Base-by-base conservation (phyloP, 2,113 vertebrate species). In the Apteryx mantelli region DNA sequence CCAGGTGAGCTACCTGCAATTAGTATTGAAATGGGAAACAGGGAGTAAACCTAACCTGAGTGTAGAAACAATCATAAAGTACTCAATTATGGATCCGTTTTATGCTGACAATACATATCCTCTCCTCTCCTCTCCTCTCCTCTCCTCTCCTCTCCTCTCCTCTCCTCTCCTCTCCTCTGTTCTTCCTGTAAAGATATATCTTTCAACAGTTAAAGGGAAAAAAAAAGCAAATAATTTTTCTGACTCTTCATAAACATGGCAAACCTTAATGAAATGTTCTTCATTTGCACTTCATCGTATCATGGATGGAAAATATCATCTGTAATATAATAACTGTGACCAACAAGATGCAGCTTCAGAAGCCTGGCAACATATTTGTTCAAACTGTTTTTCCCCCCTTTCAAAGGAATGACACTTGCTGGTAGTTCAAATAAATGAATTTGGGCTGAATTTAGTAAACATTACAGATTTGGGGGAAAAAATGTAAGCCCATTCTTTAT, bases 231-330 rank as follows among this genome's bases (percentile, higher is more conserved):
- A 13, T 14, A 56, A 77, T 12, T 61, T 92, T 94, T 56, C 76
- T 84, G 60, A 74, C 25, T 91, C 73, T 86, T 94, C 32, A 25
- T 84, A 40, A 89, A 46, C 58, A 83, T 66, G 32, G 30, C 58
- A 96, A 50, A 86, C n/a, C 58, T 74, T 78, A 94, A 92, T 11
- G 73, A 78, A 77, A 44, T 25, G 61, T 52, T 91, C 16, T 83
- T 69, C 64, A 44, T 91, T 91, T 92, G 34, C 87, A 81, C 84
- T 96, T 86, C 86, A 77, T 92, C 92, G 86, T 60, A 87, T 44
- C 46, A 89, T 84, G 70, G 84, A 94, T 50, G 70, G 46, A 94
- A 95, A 84, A 46, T 74, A 42, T 88, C 91, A 96, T 94, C 89
- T 95, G 87, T 82, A 92, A 63, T 50, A 82, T 58, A 93, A 91